A percentile compares a stretch with the other conserved stretches of the same genome.
These are phyloP conservation scores for Mythimna lalbum DNA, from an alignment of 2,888 invertebrate species.

Conservation along the genomic window DNA sequence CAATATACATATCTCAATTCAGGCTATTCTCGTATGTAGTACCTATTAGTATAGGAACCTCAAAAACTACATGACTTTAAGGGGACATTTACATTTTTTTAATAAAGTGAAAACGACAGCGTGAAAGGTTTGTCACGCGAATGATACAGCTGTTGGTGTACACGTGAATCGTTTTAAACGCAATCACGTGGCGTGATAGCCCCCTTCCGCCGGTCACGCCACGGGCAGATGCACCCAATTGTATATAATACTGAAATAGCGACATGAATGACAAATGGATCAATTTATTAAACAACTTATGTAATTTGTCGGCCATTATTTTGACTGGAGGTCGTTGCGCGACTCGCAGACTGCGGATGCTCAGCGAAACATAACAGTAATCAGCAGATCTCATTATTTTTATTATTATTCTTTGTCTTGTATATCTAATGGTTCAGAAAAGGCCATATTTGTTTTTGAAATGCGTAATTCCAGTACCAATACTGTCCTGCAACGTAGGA, in stretches of 20 bases:
- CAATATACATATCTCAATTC: background rate
- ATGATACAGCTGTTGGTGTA: slow-evolving; percentile 50
- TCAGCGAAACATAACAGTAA: slow-evolving; percentile 3
- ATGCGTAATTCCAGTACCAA: background rate
- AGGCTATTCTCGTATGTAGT: background rate
- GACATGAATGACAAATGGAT: slow-evolving; percentile 68
- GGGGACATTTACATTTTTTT: background rate
- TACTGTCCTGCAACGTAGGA: too few relatives aligned
- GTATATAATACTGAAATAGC: slow-evolving; percentile 67
- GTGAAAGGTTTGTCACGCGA: slow-evolving; percentile 30
- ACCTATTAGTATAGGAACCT: background rate
- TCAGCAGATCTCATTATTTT: background rate
- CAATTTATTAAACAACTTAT: slow-evolving; percentile 64
- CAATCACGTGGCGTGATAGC: slow-evolving; percentile 65
- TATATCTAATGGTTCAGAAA: background rate
- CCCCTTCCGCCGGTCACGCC: slow-evolving; percentile 72
- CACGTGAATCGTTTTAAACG: slow-evolving; percentile 56
- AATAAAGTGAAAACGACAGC: slow-evolving; percentile 17
- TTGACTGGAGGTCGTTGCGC: slow-evolving; percentile 23
- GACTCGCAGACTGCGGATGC: slow-evolving; percentile 15
- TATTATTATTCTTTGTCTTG: slow-evolving; percentile 14
- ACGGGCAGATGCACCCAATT: slow-evolving; percentile 64
- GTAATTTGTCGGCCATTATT: slow-evolving; percentile 54
- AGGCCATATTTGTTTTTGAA: background rate
- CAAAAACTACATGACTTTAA: background rate